phyloP scores from a whole-genome alignment of 2,113 vertebrate species.

The Hirundichthys speculiger region DNA sequence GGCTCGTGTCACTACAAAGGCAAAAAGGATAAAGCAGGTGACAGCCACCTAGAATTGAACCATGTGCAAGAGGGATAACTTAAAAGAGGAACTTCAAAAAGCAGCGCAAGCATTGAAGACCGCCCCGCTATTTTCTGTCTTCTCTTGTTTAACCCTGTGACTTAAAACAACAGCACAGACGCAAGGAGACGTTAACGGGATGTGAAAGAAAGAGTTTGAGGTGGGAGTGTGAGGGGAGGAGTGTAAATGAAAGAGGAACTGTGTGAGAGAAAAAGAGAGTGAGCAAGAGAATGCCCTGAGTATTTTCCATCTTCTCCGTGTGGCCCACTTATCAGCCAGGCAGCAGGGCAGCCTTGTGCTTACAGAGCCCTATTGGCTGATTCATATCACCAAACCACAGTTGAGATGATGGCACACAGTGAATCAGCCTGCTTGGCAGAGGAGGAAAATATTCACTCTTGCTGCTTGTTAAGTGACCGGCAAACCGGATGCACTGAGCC shows the following conservation, averaged over 20 bases:
- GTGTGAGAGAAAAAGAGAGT: constrained; percentile 16
- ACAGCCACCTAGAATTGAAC: constrained; percentile 61
- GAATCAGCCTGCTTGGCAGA: constrained; percentile 52
- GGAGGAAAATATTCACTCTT: constrained; percentile 41
- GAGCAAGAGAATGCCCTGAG: constrained; percentile 46
- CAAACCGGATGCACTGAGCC: constrained; percentile 29
- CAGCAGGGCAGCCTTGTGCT: constrained; percentile 61
- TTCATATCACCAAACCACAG: constrained; percentile 66
- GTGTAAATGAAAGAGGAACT: constrained; percentile 23
- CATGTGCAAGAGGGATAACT: constrained; percentile 36
- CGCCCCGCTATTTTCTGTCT: constrained; percentile 57
- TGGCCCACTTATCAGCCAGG: constrained; percentile 69
- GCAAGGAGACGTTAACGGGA: constrained; percentile 37
- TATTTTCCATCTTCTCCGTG: constrained; percentile 65
- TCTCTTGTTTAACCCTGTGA: constrained; percentile 64
- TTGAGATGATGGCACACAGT: constrained; percentile 55
- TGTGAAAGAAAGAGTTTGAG: constrained; percentile 51
- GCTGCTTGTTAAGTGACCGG: constrained; percentile 38
- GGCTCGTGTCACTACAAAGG: constrained; percentile 66
- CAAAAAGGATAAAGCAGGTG: constrained; percentile 63
- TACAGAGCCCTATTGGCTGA: constrained; percentile 66
- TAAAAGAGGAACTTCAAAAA: constrained; percentile 65
- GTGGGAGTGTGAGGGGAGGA: constrained; percentile 27
- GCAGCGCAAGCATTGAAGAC: constrained; percentile 41
- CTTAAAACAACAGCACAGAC: constrained; percentile 59